phyloP scores from a whole-genome alignment of 1,140 invertebrate species.

The Sitophilus oryzae region DNA sequence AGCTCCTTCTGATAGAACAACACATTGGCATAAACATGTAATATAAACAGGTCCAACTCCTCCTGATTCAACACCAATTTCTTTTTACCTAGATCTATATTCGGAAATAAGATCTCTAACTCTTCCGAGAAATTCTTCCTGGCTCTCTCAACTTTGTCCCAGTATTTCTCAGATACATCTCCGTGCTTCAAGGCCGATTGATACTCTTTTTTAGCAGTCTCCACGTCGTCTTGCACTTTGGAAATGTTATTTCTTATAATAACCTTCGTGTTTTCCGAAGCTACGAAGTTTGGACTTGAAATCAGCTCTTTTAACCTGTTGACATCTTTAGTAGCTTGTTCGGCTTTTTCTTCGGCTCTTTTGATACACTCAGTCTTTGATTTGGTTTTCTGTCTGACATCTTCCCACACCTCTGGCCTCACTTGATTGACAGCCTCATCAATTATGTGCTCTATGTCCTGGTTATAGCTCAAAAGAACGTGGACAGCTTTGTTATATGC shows the following conservation, averaged over 20 bases:
- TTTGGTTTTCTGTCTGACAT: constrained; percentile 53
- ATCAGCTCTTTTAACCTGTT: constrained; percentile 37
- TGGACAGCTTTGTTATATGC: constrained; percentile 51
- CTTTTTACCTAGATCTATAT: constrained; percentile 59
- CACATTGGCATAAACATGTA: constrained; percentile 62
- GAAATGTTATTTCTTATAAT: constrained; percentile 51
- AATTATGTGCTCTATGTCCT: constrained; percentile 55
- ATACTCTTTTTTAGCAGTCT: constrained; percentile 52
- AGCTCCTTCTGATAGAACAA: constrained; percentile 65
- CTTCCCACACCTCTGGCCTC: constrained; percentile 50
- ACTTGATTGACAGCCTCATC: constrained; percentile 53
- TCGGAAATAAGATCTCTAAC: constrained; percentile 65
- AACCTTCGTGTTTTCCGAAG: constrained; percentile 42
- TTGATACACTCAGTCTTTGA: constrained; percentile 48
- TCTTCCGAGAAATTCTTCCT: constrained; percentile 66
- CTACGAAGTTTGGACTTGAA: constrained; percentile 35
- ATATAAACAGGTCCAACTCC: constrained; percentile 62
- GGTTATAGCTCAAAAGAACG: constrained; percentile 53
- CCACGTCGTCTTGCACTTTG: constrained; percentile 56
- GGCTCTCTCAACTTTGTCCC: constrained; percentile 62
- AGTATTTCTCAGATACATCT: constrained; percentile 62
- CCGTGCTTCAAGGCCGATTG: constrained; percentile 50
- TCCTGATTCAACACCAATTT: constrained; percentile 56
- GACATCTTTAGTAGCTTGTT: constrained; percentile 42
- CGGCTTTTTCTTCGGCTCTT: constrained; percentile 49